phyloP scores from a whole-genome alignment of 2,888 invertebrate genomes.

The Catonia carolina region DNA sequence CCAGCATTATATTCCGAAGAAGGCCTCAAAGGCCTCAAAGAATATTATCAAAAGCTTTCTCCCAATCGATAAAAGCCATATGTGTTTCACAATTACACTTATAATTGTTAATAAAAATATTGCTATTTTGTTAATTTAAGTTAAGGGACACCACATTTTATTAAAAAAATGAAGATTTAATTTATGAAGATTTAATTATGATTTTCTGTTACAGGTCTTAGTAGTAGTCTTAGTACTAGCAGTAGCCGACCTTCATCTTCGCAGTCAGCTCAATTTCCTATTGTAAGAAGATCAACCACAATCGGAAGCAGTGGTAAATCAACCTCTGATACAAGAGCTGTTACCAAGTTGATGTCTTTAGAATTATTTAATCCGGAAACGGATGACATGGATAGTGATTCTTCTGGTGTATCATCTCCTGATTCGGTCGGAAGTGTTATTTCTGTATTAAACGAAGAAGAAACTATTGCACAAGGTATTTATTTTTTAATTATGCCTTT shows the following conservation, averaged over 20 bases:
- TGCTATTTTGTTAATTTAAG: no score
- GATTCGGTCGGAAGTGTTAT: slow-evolving; percentile 83
- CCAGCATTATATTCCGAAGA: no score
- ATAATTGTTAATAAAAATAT: no score
- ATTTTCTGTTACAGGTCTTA: no score
- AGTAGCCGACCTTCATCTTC: no score
- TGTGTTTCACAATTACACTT: no score
- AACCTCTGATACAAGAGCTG: slow-evolving; percentile 43
- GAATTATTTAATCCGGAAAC: slow-evolving; percentile 86
- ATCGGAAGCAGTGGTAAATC: slow-evolving; percentile 31
- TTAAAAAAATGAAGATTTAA: no score
- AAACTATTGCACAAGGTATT: slow-evolving; percentile 17
- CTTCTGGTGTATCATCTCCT: slow-evolving; percentile 79
- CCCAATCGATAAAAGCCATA: no score
- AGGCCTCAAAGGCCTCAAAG: no score
- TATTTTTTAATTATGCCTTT: neutral
- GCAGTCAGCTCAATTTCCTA: slow-evolving; percentile 51
- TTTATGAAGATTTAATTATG: no score
- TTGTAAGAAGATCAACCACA: slow-evolving; percentile 61
- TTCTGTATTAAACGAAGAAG: slow-evolving; percentile 62
- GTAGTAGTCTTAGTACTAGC: neutral
- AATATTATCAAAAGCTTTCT: no score
- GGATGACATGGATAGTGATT: slow-evolving; percentile 85
- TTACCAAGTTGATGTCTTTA: slow-evolving; percentile 69
- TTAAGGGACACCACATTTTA: no score